Conservation (phyloP, 2,113 vertebrate species). For the Leiothrix lutea region DNA sequence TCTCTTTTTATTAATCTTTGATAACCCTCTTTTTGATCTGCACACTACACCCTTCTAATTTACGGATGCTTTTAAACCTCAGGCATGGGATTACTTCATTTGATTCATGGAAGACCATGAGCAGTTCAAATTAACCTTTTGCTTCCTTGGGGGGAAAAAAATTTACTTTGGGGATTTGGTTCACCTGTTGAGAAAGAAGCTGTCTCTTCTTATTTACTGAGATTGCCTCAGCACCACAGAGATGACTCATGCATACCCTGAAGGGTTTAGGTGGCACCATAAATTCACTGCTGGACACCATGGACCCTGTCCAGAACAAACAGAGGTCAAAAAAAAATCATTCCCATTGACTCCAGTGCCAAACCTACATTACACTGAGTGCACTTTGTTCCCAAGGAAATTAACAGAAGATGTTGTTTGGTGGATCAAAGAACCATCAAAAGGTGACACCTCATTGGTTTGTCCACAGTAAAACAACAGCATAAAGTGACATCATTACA, state of each 20-base stretch:
- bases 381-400: neutral
- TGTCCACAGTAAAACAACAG: neutral
- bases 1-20: slow-evolving; percentile 47
- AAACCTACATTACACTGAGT: neutral
- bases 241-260: slow-evolving; percentile 17
- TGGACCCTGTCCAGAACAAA: slow-evolving; percentile 10
- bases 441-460: neutral
- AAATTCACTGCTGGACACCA: slow-evolving; percentile 38
- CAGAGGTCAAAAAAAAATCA: slow-evolving; percentile 23
- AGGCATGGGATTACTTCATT: slow-evolving; percentile 45
- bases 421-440: neutral
- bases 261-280: slow-evolving; percentile 12
- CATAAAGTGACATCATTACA: neutral
- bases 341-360: neutral
- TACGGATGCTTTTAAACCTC: slow-evolving; percentile 49
- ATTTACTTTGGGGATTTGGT: slow-evolving; percentile 40
- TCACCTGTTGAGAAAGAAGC: slow-evolving; percentile 33
- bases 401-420: neutral
- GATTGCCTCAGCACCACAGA: neutral
- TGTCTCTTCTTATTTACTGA: slow-evolving; percentile 60
- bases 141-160: neutral
- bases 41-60: slow-evolving; percentile 25
- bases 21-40: slow-evolving; percentile 24
- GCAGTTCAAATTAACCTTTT: slow-evolving; percentile 53
- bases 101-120: slow-evolving; percentile 38